Evolutionary conservation across 1,140 invertebrate species (phyloP).

Genomic region (Anagrus nilaparvatae): DNA sequence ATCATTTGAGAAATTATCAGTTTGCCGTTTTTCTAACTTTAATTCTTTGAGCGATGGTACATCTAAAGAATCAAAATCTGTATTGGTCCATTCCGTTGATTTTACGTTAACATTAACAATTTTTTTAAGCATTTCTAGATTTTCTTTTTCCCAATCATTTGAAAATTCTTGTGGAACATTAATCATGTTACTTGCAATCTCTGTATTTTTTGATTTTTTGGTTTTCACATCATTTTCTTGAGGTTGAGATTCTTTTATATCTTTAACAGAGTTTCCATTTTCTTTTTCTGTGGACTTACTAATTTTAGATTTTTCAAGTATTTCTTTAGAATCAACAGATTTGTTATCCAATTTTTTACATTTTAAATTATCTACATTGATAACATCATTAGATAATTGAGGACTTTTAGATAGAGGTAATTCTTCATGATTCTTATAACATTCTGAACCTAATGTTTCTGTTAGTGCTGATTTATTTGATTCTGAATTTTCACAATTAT

Average conservation of each 20-base stretch:
- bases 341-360: too few species aligned
- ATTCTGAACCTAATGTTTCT: too few species aligned
- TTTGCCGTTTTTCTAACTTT: slow-evolving; percentile 20
- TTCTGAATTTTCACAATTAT: too few species aligned
- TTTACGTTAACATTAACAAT: slow-evolving; percentile 13
- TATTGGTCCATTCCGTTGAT: slow-evolving; percentile 24
- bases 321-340: too few species aligned
- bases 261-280: slow-evolving; percentile 3
- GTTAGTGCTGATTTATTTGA: too few species aligned
- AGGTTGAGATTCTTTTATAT: slow-evolving; percentile 3
- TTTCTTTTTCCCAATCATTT: slow-evolving; percentile 15
- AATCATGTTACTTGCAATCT: slow-evolving; percentile 16
- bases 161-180: slow-evolving; percentile 10
- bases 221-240: slow-evolving; percentile 8
- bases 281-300: slow-evolving; percentile 13
- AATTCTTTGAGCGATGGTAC: slow-evolving; percentile 32
- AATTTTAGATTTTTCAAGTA: too few species aligned
- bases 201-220: slow-evolving; percentile 1
- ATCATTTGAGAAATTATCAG: slow-evolving; percentile 30
- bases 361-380: too few species aligned
- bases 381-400: too few species aligned
- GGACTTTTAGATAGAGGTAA: too few species aligned
- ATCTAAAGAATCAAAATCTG: slow-evolving; percentile 33
- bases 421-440: too few species aligned
- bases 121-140: slow-evolving; percentile 14